Conservation (phyloP, 2,888 invertebrate species). For the Nephrotoma flavescens region DNA sequence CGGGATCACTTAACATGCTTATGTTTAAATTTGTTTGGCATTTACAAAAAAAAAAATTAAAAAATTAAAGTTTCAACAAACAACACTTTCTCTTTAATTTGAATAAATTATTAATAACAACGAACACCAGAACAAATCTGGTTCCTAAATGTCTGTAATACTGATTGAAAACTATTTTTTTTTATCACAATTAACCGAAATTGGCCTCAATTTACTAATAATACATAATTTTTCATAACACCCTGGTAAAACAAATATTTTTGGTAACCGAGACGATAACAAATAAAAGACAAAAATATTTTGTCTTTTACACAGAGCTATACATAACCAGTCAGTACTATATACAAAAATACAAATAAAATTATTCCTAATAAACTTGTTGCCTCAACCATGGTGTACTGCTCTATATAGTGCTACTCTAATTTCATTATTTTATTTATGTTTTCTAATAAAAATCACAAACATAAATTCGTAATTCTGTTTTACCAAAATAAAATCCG, state of each 20-base stretch:
- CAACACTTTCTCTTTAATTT: too few species aligned
- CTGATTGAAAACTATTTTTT: too few species aligned
- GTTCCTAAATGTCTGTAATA: too few species aligned
- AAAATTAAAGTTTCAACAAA: too few species aligned
- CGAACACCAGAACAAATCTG: too few species aligned
- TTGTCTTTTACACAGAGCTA: neutral
- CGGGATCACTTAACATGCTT: too few species aligned
- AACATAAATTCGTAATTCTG: neutral
- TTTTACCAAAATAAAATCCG: neutral
- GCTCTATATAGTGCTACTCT: neutral
- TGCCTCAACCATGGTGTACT: neutral
- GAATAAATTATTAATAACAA: too few species aligned
- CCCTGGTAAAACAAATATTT: neutral
- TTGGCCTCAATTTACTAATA: too few species aligned
- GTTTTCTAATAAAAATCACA: neutral
- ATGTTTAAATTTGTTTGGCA: too few species aligned
- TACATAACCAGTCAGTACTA: neutral
- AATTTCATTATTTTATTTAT: neutral
- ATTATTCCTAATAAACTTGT: neutral
- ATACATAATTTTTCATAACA: neutral
- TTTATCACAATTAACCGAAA: too few species aligned
- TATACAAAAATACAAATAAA: neutral
- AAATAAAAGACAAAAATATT: neutral
- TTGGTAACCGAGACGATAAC: neutral
- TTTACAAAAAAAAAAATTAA: too few species aligned